Evolutionary conservation across 2,113 vertebrate genomes (phyloP), one percentile per base, ranked within the genome.

Genomic region (Triplophysa siluroides): DNA sequence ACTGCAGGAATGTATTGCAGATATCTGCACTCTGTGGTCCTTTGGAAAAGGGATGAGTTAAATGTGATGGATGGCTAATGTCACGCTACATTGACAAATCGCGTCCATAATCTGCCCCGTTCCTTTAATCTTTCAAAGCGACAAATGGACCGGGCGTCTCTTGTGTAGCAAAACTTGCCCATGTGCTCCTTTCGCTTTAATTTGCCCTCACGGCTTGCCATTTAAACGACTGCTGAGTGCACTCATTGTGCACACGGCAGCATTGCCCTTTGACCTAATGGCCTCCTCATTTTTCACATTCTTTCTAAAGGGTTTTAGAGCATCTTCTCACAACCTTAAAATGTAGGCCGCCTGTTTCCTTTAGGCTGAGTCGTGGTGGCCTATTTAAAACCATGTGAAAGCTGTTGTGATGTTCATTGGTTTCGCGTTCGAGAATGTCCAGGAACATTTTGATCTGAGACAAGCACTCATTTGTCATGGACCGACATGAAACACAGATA

Each of bases 261-360:
- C 47, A 10, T 41, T 6, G 26, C 5, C 43, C 67, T 62, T 47
- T 33, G 43, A 72, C 67, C 78, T 23, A 47, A 26, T 33, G 67
- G 58, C 67, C 50, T 62, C 19, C 56, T 72, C 67, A 79, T 79
- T 79, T 79, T 79, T 79, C 66, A 79, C 45, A 45, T 61, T 68
- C 41, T 62, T 45, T 62, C 56, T 33, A 47, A 62, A 45, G 66
- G 56, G 54, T 79, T 65, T 26, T 79, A 68, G 24, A 70, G 21
- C 24, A 70, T 66, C 72, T 45, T 67, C 38, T 63, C 19, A 5
- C n/a, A 60, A 81, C 23, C 71, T 67, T 41, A 67, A 67, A 76
- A 74, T 74, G 26, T 81, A 81, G 71, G 52, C 47, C 60, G 54
- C 45, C 38, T 23, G 29, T 81, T 67, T 67, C 71, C 79, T 58